Evolutionary conservation across 2,888 invertebrate species (phyloP), one percentile per base, ranked within the genome.

Genomic region (Andricus quercusramuli): DNA sequence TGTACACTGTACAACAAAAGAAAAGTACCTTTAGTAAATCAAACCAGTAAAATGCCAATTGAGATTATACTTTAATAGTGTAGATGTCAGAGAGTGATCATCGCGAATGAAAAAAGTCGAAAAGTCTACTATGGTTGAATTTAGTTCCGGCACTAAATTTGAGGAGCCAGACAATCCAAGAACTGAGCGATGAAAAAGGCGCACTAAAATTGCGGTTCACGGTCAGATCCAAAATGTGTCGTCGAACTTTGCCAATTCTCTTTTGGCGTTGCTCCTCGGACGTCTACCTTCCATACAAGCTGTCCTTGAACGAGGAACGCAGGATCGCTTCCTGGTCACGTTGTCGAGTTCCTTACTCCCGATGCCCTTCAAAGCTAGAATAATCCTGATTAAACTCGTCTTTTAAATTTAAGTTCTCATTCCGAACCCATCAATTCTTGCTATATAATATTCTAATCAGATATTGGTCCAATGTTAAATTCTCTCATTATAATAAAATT

Each of bases 131-230:
- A 17, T n/a, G n/a, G 20, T 4, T 67, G 15, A 41, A 41, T 67
- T 41, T 13, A 22, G 67, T 67, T 67, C n/a, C 67, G 41, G 17
- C n/a, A 22, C 41, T 41, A 22, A n/a, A n/a, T 25, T n/a, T 51
- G 29, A n/a, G 20, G 29, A 56, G 32, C 15, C 32, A 74, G 59
- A 65, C 80, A 62, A 77, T 67, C 82, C 77, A 86, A 84, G 83
- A 80, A 82, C 74, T 22, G 51, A 77, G 76, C 79, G 67, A 56
- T 47, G 70, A 78, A 80, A 82, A 84, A 79, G 78, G 65, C 77
- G 15, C 8, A 32, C 11, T 6, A 62, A 78, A 78, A 78, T 78
- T 20, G 22, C 70, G 77, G 80, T 82, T 86, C 85, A 86, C 74
- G 87, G 84, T 80, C 85, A 66, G 25, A n/a, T 20, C 8, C 67